Base-by-base conservation (phyloP, 2,888 invertebrate species). In the Eupithecia subfuscata region DNA sequence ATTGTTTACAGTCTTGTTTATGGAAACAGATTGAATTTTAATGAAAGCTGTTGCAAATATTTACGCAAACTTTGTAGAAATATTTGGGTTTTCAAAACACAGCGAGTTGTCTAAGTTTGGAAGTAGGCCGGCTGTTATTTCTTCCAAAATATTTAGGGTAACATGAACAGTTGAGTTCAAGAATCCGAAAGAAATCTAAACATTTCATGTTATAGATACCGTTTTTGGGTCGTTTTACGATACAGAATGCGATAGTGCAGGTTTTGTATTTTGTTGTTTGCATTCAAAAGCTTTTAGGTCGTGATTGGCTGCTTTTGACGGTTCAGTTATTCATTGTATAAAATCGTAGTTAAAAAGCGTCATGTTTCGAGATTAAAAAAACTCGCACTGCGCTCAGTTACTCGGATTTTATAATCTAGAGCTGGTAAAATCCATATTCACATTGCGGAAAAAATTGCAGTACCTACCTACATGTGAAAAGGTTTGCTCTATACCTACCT, bases 1-100 rank as follows among this genome's bases (percentile, higher is more conserved):
- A 77, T 77, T 77, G 74, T 74, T 76, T 74, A 76, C 68, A 70
- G 67, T 70, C 70, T 48, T 34, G 70, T 73, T 76, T 76, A 68
- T 72, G 22, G 37, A 30, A 67, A 67, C 64, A 37, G 43, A 40
- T 74, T 69, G 16, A 69, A 71, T 67, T 64, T 34, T 63, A 70
- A 68, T 67, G 22, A 72, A 56, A 72, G 34, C 18, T 45, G 9
- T 69, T 70, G 70, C 60, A 63, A 70, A 67, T 67, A 70, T 71
- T 71, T 69, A 63, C 22, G 64, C 37, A 63, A 73, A 68, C 18
- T 40, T 70, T 45, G 30, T n/a, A 25, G 60, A 75, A 76, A 76
- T 73, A 76, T 76, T 76, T 73, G 11, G 70, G 14, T 43, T 60
- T 52, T 40, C 68, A 43, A 69, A 70, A 70, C 71, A 40, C 63